Base-by-base conservation (phyloP, 2,797 vertebrate species). In the Urophycis tenuis region DNA sequence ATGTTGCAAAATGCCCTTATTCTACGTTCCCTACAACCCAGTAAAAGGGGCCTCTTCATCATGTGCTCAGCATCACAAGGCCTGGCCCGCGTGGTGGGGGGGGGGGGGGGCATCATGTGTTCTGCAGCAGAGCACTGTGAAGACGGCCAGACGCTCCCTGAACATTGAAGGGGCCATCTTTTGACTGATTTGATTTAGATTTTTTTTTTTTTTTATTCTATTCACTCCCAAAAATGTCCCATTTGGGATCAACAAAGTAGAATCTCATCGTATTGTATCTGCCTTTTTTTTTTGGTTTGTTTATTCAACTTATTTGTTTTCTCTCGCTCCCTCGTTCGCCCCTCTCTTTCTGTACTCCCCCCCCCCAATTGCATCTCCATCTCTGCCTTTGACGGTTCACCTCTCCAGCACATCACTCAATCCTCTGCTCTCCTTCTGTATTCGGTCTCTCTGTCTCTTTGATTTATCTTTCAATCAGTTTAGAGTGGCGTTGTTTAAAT, bases 1-100 rank as follows among this genome's bases (percentile, higher is more conserved):
- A n/a, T 10, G 71, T 36, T 72, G 36, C 36, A 32, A 53, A 49
- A 74, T 32, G 73, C 39, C 73, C 31, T 39, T 73, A 17, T 74
- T 49, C 33, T 41, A 74, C n/a, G 41, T 45, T 53, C 32, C 41
- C 30, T 29, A 19, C 64, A 71, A 41, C 22, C 70, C 39, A 45
- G 5, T 41, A 39, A 75, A 60, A 60, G 10, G 22, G 53, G n/a
- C 53, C 15, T 60, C 53, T 60, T 60, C 9, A 25, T 60, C 53
- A 60, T 60, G 53, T 9, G 4, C 25, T 60, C 25, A 60, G 53
- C 53, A n/a, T 60, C n/a, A n/a, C 53, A 25, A 60, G 53, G 22
- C 22, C 8, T 8, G 0, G 22, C n/a, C 11, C 53, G 17, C 10
- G 22, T 22, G 17, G 53, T 60, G 53, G 22, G 3, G n/a, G n/a